Percentiles rank a stretch among this genome's conserved stretches.
These are phyloP conservation scores for Trematomus bernacchii DNA, from an alignment of 2,797 vertebrate genomes.

Conservation along the genomic window DNA sequence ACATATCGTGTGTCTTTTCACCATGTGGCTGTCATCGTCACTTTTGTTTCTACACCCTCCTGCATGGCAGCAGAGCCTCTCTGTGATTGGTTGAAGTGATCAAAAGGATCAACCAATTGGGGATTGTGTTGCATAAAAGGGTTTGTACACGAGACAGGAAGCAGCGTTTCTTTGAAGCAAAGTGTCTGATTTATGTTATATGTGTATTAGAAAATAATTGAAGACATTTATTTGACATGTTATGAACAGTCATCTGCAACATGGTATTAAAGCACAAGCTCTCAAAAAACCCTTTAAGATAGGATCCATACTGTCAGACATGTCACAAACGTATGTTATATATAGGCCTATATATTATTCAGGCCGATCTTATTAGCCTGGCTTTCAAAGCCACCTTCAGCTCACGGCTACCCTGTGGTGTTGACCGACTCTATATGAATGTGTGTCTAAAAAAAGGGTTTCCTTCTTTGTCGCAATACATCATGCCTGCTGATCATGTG, in stretches of 20 bases:
- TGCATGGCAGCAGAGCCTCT: constrained; percentile 48
- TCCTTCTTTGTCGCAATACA: constrained; percentile 19
- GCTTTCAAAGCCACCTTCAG: constrained; percentile 28
- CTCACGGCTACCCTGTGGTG: constrained; percentile 36
- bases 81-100: constrained; percentile 43
- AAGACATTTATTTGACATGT: background rate
- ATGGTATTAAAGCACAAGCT: constrained; percentile 1
- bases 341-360: background rate
- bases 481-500: constrained; percentile 1
- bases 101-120: constrained; percentile 40
- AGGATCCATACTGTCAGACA: background rate
- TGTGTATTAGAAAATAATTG: background rate
- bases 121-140: constrained; percentile 26
- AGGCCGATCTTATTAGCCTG: constrained; percentile 3
- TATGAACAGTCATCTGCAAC: too few species aligned
- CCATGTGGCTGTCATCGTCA: constrained; percentile 31
- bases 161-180: constrained; percentile 17
- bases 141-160: constrained; percentile 28
- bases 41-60: constrained; percentile 52
- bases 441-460: constrained; percentile 50
- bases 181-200: background rate
- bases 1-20: constrained; percentile 41
- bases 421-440: constrained; percentile 33
- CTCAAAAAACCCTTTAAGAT: background rate
- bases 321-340: background rate